Percentiles rank a stretch among this genome's conserved stretches.
Conservation (phyloP, 2,113 vertebrate species). For the Anarhynchus alexandrinus region DNA sequence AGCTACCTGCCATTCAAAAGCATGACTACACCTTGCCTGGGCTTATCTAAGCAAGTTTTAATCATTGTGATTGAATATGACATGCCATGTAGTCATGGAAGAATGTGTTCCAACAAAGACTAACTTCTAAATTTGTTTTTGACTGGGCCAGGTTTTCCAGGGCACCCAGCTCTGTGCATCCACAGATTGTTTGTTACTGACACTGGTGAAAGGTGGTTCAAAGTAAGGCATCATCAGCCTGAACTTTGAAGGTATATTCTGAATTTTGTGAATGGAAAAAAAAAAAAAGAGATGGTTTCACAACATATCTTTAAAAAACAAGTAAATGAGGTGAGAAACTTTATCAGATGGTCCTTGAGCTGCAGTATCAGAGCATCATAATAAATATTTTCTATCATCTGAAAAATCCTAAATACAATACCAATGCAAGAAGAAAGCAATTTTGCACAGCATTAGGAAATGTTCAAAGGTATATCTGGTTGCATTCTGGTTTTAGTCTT, state of each 20-base stretch:
- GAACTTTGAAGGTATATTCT: not conserved
- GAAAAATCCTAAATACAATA: not conserved
- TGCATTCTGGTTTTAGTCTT: not conserved
- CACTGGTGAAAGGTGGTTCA: not conserved
- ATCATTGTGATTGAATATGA: not conserved
- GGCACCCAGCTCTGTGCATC: not conserved
- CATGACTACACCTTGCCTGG: not conserved
- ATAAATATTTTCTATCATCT: not conserved
- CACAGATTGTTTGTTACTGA: not conserved
- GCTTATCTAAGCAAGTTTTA: not conserved
- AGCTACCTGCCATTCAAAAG: not conserved
- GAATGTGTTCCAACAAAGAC: not conserved
- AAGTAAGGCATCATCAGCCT: not conserved
- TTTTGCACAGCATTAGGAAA: not conserved
- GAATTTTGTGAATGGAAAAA: not conserved
- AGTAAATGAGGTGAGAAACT: not conserved
- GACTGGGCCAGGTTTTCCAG: not conserved
- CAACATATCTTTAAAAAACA: not conserved
- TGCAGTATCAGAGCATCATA: not conserved
- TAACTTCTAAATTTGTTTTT: not conserved
- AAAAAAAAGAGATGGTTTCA: not conserved
- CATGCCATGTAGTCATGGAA: not conserved
- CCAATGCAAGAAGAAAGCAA: not conserved
- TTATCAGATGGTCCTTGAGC: not conserved
- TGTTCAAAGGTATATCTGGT: not conserved